Percentiles rank a stretch among this genome's conserved stretches.
Conservation (phyloP, 2,113 vertebrate species). For the Pteropus alecto region DNA sequence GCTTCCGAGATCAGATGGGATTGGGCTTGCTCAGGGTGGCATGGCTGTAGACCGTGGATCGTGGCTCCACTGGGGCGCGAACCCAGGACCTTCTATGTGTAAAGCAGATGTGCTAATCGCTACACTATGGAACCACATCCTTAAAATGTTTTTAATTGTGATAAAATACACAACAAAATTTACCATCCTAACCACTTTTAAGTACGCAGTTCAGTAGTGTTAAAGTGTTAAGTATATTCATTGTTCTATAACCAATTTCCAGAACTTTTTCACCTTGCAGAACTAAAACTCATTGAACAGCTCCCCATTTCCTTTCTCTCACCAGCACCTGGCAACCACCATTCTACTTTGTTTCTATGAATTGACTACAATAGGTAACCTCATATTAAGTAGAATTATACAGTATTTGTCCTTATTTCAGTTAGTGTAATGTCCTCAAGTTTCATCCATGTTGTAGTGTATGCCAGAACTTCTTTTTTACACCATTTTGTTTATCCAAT, state of each 20-base stretch:
- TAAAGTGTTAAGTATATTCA: not conserved
- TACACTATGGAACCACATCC: too few relatives aligned
- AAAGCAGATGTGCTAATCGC: too few relatives aligned
- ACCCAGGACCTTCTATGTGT: too few relatives aligned
- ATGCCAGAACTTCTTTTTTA: not conserved
- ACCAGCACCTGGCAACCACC: not conserved
- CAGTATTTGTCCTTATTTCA: not conserved
- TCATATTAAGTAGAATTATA: not conserved
- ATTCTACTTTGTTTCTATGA: not conserved
- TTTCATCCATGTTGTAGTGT: not conserved
- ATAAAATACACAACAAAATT: not conserved
- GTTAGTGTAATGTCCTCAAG: not conserved
- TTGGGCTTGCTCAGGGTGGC: too few relatives aligned
- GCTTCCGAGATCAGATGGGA: too few relatives aligned
- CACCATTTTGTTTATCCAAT: not conserved
- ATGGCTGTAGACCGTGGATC: too few relatives aligned
- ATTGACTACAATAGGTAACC: not conserved
- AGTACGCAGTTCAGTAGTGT: not conserved
- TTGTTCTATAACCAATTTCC: not conserved
- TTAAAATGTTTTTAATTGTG: not conserved
- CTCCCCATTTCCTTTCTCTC: not conserved
- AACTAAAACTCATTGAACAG: not conserved
- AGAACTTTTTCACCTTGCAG: not conserved
- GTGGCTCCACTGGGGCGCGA: too few relatives aligned
- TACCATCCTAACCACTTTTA: not conserved